Conservation (phyloP, 2,888 invertebrate species). For the Aphodius granarius region DNA sequence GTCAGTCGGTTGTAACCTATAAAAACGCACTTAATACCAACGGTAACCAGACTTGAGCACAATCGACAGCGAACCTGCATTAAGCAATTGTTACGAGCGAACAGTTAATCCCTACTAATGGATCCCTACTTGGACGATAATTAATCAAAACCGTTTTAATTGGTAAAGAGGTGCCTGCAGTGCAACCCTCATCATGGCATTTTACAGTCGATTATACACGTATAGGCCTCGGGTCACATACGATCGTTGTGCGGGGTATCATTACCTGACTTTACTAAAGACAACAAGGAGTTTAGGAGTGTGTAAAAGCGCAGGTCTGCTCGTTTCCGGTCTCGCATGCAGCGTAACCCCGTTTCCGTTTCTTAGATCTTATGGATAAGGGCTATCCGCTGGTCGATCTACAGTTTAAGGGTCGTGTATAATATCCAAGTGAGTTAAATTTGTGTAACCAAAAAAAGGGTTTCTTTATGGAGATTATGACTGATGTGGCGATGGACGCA, state of each 20-base stretch:
- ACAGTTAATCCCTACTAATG: background rate
- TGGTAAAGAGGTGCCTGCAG: background rate
- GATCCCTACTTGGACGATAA: background rate
- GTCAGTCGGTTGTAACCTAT: background rate
- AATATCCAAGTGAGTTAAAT: background rate
- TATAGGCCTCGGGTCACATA: constrained; percentile 17
- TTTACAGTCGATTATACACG: background rate
- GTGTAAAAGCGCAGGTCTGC: constrained; percentile 34
- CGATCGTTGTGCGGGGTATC: constrained; percentile 24
- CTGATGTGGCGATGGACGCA: background rate
- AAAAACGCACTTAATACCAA: background rate
- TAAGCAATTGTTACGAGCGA: background rate
- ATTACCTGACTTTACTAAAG: constrained; percentile 26
- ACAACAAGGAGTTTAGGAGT: constrained; percentile 27
- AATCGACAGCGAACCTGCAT: background rate
- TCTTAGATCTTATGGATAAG: constrained; percentile 32
- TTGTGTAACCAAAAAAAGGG: background rate
- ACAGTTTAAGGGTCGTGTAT: background rate
- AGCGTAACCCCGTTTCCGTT: constrained; percentile 36
- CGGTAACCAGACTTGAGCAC: background rate
- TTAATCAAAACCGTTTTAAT: background rate
- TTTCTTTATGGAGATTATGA: background rate
- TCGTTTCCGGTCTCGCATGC: constrained; percentile 37
- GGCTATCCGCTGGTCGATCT: background rate
- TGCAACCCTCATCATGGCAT: background rate